These are phyloP conservation scores for Drosophila pseudoananassae DNA, from an alignment of 1,140 invertebrate species.

Conservation along the genomic window DNA sequence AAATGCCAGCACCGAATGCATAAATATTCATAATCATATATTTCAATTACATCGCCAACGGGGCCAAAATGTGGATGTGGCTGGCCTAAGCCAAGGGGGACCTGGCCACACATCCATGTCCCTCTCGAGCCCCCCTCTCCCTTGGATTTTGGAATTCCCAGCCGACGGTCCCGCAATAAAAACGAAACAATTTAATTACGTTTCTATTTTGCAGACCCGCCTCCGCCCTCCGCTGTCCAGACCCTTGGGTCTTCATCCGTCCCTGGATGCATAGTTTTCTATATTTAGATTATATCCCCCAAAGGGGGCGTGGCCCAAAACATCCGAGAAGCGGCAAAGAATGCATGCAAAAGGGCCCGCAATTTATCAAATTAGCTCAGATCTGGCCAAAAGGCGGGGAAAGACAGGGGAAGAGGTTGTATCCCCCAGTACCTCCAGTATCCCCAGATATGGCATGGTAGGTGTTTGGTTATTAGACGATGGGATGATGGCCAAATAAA, in stretches of 20 bases:
- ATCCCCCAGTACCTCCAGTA: not conserved
- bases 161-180: conserved; percentile 59
- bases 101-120: not conserved
- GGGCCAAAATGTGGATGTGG: conserved; percentile 10
- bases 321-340: conserved; percentile 29
- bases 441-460: conserved; percentile 6
- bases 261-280: conserved; percentile 55
- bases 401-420: not conserved
- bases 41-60: conserved; percentile 77
- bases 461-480: conserved; percentile 52
- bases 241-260: not conserved
- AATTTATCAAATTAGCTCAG: conserved; percentile 80
- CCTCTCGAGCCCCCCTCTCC: not conserved
- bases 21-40: conserved; percentile 84
- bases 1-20: conserved; percentile 48
- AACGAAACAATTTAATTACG: conserved; percentile 80
- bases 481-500: conserved; percentile 19
- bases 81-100: not conserved
- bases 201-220: conserved; percentile 53
- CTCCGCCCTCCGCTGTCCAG: not conserved
- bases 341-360: conserved; percentile 63
- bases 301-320: conserved; percentile 57
- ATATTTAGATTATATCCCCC: conserved; percentile 51
- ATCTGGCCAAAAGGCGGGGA: conserved; percentile 36
- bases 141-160: conserved; percentile 13